phyloP scores from a whole-genome alignment of 2,888 invertebrate species.

The Hirtodrosophila alboralis region DNA sequence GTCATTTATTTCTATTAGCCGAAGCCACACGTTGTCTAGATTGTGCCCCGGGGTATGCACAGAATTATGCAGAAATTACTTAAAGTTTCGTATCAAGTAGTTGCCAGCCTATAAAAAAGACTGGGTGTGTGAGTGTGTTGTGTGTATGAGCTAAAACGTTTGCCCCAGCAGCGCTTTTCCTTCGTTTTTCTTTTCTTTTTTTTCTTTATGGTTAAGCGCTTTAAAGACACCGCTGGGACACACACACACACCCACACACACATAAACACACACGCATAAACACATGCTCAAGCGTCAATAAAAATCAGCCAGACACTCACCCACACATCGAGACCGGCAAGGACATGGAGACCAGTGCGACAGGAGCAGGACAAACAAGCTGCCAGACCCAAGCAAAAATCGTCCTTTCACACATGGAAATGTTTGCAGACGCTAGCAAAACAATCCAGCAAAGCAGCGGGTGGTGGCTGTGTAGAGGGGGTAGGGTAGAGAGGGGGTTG shows the following conservation, averaged over 20 bases:
- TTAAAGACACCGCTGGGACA: slow-evolving; percentile 75
- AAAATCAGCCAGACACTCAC: slow-evolving; percentile 65
- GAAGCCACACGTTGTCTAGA: slow-evolving; percentile 22
- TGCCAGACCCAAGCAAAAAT: slow-evolving; percentile 28
- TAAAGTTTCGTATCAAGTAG: slow-evolving; percentile 66
- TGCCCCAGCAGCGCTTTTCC: slow-evolving; percentile 21
- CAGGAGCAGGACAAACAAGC: slow-evolving; percentile 44
- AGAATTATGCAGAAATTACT: slow-evolving; percentile 76
- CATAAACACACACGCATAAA: slow-evolving; percentile 50
- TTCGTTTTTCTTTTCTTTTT: no score
- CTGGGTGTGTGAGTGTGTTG: no score
- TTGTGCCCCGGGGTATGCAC: slow-evolving; percentile 50
- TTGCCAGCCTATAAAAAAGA: slow-evolving; percentile 55
- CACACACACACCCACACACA: slow-evolving; percentile 17
- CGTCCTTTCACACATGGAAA: slow-evolving; percentile 75
- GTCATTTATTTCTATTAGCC: slow-evolving; percentile 53
- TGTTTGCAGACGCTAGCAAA: slow-evolving; percentile 79
- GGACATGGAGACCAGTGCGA: slow-evolving; percentile 24
- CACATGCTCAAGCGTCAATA: slow-evolving; percentile 71
- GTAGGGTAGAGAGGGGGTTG: slow-evolving; percentile 25
- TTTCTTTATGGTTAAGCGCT: slow-evolving; percentile 72
- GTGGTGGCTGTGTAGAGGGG: slow-evolving; percentile 5
- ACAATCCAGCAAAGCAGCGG: slow-evolving; percentile 50
- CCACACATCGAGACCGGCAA: slow-evolving; percentile 18
- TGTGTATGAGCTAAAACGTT: slow-evolving; percentile 34